Percentiles rank a stretch among this genome's conserved stretches.
These are phyloP conservation scores for Nymphalis polychloros DNA, from an alignment of 2,888 invertebrate species.

Conservation along the genomic window DNA sequence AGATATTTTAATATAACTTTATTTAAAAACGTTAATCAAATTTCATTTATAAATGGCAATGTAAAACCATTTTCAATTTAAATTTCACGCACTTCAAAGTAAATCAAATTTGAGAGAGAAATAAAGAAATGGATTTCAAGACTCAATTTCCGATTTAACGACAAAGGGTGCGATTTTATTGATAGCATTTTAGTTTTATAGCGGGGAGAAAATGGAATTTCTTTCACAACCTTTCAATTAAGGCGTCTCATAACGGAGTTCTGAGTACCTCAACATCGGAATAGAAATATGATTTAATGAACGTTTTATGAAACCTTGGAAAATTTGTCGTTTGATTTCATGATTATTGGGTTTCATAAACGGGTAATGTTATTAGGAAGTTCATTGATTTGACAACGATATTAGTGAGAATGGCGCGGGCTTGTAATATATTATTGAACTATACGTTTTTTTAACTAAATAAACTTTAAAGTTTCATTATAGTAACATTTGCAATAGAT, in stretches of 20 bases:
- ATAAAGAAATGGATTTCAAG: slow-evolving; percentile 30
- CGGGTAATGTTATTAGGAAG: not conserved
- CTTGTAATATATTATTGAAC: too few relatives aligned
- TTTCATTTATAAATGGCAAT: not conserved
- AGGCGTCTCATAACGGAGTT: not conserved
- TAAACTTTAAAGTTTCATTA: too few relatives aligned
- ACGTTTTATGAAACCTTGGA: slow-evolving; percentile 12
- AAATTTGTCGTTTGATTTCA: slow-evolving; percentile 5
- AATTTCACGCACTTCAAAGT: slow-evolving; percentile 6
- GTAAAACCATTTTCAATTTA: not conserved
- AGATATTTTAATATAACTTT: not conserved
- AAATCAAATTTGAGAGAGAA: slow-evolving; percentile 8
- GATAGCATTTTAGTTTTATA: slow-evolving; percentile 22
- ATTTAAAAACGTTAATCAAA: not conserved
- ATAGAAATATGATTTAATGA: slow-evolving; percentile 13
- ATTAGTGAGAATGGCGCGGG: too few relatives aligned
- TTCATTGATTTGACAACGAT: not conserved
- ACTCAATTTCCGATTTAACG: slow-evolving; percentile 39
- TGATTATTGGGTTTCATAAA: slow-evolving; percentile 11
- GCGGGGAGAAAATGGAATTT: slow-evolving; percentile 19
- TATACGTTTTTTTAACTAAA: too few relatives aligned
- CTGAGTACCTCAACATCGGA: slow-evolving; percentile 3
- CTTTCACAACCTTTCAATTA: slow-evolving; percentile 20
- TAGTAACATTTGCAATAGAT: too few relatives aligned
- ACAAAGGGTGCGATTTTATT: slow-evolving; percentile 24